Conservation (phyloP, 2,888 invertebrate genomes). For the Carterocephalus palaemon region DNA sequence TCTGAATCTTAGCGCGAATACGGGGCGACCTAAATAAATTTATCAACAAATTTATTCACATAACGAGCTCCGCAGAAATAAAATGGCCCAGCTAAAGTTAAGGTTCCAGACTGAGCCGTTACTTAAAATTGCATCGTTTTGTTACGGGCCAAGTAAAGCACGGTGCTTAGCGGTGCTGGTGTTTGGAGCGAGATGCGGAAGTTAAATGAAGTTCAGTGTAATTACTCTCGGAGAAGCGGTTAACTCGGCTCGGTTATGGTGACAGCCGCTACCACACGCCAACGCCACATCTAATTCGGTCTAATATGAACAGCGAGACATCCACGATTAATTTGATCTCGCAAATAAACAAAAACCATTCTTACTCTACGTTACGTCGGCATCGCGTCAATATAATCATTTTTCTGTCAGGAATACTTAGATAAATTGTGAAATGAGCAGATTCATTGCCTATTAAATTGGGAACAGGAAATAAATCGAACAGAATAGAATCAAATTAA, state of each 20-base stretch:
- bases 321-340: slow-evolving; percentile 7
- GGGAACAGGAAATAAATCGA: slow-evolving; percentile 13
- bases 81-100: slow-evolving; percentile 13
- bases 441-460: slow-evolving; percentile 10
- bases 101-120: slow-evolving; percentile 37
- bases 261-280: slow-evolving; percentile 50
- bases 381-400: no score
- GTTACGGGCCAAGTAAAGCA: slow-evolving; percentile 66
- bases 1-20: no score
- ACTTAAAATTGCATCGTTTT: slow-evolving; percentile 71
- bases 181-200: slow-evolving; percentile 70
- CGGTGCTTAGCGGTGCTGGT: slow-evolving; percentile 67
- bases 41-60: slow-evolving; percentile 11
- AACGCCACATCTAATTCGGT: slow-evolving; percentile 50
- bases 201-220: slow-evolving; percentile 74
- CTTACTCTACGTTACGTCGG: no score
- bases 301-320: slow-evolving; percentile 43
- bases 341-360: neutral
- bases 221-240: slow-evolving; percentile 72
- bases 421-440: neutral
- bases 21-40: no score
- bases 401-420: no score
- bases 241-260: slow-evolving; percentile 63
- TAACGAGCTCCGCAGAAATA: slow-evolving; percentile 11
- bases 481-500: slow-evolving; percentile 22